Evolutionary conservation across 1,140 invertebrate species (phyloP), one percentile per base, ranked within the genome.

Genomic region (Diuraphis noxia): DNA sequence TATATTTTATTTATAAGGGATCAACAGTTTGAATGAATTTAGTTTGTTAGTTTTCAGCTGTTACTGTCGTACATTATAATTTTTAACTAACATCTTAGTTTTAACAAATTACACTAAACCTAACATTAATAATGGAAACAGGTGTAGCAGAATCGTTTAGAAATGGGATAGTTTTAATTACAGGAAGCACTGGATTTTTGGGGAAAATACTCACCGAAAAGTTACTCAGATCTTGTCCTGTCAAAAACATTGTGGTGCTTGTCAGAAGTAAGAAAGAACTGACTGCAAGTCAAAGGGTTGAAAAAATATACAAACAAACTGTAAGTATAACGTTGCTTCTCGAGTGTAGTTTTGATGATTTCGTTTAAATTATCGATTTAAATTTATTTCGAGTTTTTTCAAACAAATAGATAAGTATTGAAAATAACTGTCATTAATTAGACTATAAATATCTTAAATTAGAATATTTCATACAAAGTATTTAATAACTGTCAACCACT

Each of bases 201-300:
- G 97, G 97, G 9, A 97, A 97, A 93, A 95, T 94, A 72, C 93
- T 97, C 25, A 94, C 97, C 19, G 96, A 97, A 92, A 98, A 97
- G 93, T 93, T 98, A 21, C 94, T 97, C 0, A 93, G 96, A 38
- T 96, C 95, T 88, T 97, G 97, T 94, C 95, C 96, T 1, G 94
- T 85, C 10, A n/a, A 30, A 43, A 21, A n/a, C 2, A 21, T 85
- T 19, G 82, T 30, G 2, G 13, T 85, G 2, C 40, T 85, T 21
- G 82, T 85, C 10, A 85, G 82, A 46, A 34, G 41, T 34, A 85
- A 85, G 8, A 85, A 85, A 34, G 82, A 17, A 34, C 5, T 46
- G 5, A 9, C 17, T 19, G 40, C 41, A 8, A 34, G 94, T 94
- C 82, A 92, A 94, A 79, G 93, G 94, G 25, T 94, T 94, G 19